Conservation (phyloP, 1,140 invertebrate genomes). For the Amyelois transitella region DNA sequence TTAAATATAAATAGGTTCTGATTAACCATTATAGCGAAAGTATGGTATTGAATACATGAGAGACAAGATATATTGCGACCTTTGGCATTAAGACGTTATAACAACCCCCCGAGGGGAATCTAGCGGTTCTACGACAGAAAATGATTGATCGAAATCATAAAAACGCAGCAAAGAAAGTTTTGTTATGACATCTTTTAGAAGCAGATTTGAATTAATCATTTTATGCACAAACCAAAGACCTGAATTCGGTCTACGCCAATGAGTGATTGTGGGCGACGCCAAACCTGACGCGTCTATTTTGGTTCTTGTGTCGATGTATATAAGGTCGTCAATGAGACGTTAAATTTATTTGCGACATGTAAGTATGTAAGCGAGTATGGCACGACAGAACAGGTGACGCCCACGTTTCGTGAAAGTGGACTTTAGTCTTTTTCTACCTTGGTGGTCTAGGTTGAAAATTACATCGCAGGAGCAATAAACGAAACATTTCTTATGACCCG, state of each 20-base stretch:
- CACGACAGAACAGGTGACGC: slow-evolving; percentile 32
- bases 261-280: slow-evolving; percentile 8
- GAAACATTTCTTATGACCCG: too few species aligned
- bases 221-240: background rate
- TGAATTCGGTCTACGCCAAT: slow-evolving; percentile 6
- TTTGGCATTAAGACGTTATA: background rate
- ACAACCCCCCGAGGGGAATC: slow-evolving; percentile 1
- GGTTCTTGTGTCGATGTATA: slow-evolving; percentile 7
- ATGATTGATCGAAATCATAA: slow-evolving; percentile 2
- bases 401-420: slow-evolving; percentile 30
- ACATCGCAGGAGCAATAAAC: too few species aligned
- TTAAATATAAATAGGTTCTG: slow-evolving; percentile 3
- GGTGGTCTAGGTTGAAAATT: too few species aligned
- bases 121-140: background rate
- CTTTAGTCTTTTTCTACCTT: too few species aligned
- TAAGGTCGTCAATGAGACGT: slow-evolving; percentile 3
- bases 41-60: background rate
- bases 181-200: slow-evolving; percentile 2
- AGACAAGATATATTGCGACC: background rate
- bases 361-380: slow-evolving; percentile 7
- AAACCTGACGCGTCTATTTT: background rate
- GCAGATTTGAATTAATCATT: background rate
- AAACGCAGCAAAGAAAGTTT: background rate
- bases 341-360: background rate
- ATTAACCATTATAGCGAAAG: slow-evolving; percentile 1